phyloP scores from a whole-genome alignment of 2,888 invertebrate genomes.

The Thera britannica region DNA sequence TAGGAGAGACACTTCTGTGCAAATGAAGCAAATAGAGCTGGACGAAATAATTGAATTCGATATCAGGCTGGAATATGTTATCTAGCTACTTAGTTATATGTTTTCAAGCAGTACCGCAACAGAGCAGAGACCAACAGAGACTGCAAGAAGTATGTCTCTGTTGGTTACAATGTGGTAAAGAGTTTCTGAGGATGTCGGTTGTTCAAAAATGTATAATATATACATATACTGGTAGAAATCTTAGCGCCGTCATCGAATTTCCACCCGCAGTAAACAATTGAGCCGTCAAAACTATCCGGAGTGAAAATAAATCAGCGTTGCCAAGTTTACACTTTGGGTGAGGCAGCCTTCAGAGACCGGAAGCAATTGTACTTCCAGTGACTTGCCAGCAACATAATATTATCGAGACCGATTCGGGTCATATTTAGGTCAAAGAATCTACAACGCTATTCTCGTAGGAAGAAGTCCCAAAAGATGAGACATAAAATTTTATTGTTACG shows the following conservation, averaged over 20 bases:
- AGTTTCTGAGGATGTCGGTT: no score
- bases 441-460: slow-evolving; percentile 1
- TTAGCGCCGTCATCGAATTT: not conserved
- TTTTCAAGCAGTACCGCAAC: no score
- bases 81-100: no score
- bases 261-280: slow-evolving; percentile 5
- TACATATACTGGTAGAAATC: no score
- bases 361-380: slow-evolving; percentile 10
- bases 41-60: no score
- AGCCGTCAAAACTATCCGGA: slow-evolving; percentile 12
- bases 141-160: no score
- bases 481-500: slow-evolving; percentile 1
- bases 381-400: slow-evolving; percentile 17
- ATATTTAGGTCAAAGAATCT: slow-evolving; percentile 15
- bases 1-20: not conserved
- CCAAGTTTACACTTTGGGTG: slow-evolving; percentile 22
- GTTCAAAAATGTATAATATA: no score
- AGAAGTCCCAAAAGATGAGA: slow-evolving; percentile 2
- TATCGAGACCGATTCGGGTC: slow-evolving; percentile 12
- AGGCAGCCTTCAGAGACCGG: slow-evolving; percentile 10
- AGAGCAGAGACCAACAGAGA: no score
- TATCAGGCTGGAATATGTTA: no score
- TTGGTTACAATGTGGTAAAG: no score
- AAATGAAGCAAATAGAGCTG: no score
- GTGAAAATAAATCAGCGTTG: slow-evolving; percentile 26